Base-by-base conservation (phyloP, 2,888 invertebrate species). In the Epistrophe eligans region DNA sequence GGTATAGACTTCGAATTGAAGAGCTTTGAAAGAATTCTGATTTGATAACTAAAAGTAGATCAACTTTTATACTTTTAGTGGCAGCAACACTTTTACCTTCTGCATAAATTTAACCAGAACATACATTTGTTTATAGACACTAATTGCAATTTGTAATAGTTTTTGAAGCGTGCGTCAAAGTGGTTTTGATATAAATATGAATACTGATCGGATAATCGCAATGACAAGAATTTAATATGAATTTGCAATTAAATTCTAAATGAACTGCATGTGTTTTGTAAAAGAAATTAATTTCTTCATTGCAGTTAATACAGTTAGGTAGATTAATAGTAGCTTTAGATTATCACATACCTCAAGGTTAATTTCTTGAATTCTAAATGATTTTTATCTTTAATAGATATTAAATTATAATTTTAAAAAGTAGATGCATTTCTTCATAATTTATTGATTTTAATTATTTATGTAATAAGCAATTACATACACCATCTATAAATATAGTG, bases 41-140 rank as follows among this genome's bases (percentile, higher is more conserved):
- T 48, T 73, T 79, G 35, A 70, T 43, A 60, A 57, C 19, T 38
- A 58, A 72, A 72, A 45, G 43, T 48, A 40, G 64, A 72, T 19
- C 62, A 62, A 62, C 84, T 84, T 84, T 64, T 84, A 84, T 84
- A 84, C 84, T n/a, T 45, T 45, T n/a, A 2, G 17, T 81, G 45
- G 77, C 52, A 72, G 1, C 32, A 67, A 17, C 9, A 66, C 17
- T 38, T 11, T 48, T 40, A 19, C 10, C 19, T 38, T 0, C 4
- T 52, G 4, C 28, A 48, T 66, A 38, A 38, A 15, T 13, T 50
- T 15, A 66, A 57, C 55, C 6, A 32, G 64, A 17, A 57, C 45
- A 57, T 64, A 55, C 19, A 17, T 79, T 72, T 15, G 1, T 0
- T 48, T 79, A 9, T n/a, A 50, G 77, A 71, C 72, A 66, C 32